Conservation (phyloP, 2,888 invertebrate genomes). For the Euphydryas editha region DNA sequence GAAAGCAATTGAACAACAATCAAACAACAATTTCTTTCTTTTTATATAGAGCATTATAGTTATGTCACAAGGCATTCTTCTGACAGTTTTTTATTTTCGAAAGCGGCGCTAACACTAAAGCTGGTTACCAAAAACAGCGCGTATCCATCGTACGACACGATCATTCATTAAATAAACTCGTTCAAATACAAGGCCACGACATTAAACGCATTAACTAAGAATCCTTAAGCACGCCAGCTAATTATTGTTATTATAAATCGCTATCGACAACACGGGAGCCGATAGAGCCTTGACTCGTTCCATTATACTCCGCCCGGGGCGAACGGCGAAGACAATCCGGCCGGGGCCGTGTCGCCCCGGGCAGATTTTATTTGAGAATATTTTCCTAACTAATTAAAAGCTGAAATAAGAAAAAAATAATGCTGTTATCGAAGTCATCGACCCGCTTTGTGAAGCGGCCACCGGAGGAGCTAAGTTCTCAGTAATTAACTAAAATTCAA, state of each 20-base stretch:
- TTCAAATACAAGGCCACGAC: neutral
- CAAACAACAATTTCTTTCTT: no score
- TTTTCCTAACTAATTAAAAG: constrained; percentile 84
- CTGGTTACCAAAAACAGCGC: neutral
- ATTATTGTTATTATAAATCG: constrained; percentile 68
- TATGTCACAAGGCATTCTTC: no score
- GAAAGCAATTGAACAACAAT: no score
- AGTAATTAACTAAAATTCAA: constrained; percentile 78
- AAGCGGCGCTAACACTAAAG: neutral
- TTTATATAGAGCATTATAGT: no score
- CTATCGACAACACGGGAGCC: constrained; percentile 70
- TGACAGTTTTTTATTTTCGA: no score
- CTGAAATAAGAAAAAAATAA: constrained; percentile 81
- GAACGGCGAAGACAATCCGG: constrained; percentile 70
- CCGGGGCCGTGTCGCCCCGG: constrained; percentile 51
- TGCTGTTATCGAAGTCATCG: constrained; percentile 81
- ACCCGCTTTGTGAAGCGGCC: constrained; percentile 80
- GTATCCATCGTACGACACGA: neutral
- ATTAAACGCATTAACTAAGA: constrained; percentile 33
- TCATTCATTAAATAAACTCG: constrained; percentile 10
- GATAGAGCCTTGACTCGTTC: constrained; percentile 63
- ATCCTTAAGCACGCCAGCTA: constrained; percentile 60
- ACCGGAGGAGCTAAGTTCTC: constrained; percentile 63
- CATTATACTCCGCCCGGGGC: constrained; percentile 71
- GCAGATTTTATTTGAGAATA: constrained; percentile 81